Conservation (phyloP, 2,888 invertebrate species). For the Exocentrus adspersus region DNA sequence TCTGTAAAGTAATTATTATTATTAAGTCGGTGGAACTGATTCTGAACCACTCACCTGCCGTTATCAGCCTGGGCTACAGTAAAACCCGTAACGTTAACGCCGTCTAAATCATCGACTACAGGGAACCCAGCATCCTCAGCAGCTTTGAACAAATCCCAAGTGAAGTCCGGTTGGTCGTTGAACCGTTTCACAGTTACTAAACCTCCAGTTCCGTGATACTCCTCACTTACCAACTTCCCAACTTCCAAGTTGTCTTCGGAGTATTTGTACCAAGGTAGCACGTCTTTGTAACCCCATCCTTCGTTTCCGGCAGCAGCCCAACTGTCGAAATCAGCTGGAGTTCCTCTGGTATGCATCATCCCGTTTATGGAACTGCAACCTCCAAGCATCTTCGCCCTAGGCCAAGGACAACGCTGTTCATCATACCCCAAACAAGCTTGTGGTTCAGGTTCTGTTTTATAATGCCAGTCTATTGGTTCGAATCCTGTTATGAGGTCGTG, state of each 20-base stretch:
- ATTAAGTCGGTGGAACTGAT: not conserved
- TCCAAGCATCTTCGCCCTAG: conserved; percentile 74
- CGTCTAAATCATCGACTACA: conserved; percentile 70
- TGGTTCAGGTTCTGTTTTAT: conserved; percentile 70
- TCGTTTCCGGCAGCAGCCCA: conserved; percentile 72
- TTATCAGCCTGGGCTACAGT: conserved; percentile 70
- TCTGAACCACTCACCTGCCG: conserved; percentile 64
- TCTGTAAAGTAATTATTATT: conserved; percentile 23
- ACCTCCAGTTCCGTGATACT: conserved; percentile 70
- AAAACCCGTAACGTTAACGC: conserved; percentile 68
- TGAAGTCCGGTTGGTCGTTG: conserved; percentile 69
- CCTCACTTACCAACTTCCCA: conserved; percentile 61
- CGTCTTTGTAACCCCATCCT: conserved; percentile 71
- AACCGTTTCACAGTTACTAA: conserved; percentile 73
- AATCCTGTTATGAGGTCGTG: not conserved
- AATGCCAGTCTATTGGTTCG: conserved; percentile 67
- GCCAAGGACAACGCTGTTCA: conserved; percentile 70
- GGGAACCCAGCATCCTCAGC: conserved; percentile 71
- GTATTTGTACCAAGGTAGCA: conserved; percentile 75
- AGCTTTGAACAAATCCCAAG: conserved; percentile 68
- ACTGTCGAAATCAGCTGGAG: conserved; percentile 69
- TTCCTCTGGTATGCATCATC: conserved; percentile 71
- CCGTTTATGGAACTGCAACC: conserved; percentile 76
- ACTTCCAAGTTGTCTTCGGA: conserved; percentile 71
- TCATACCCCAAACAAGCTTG: conserved; percentile 67